phyloP scores from a whole-genome alignment of 2,113 vertebrate species.

The Erpornis zantholeuca region DNA sequence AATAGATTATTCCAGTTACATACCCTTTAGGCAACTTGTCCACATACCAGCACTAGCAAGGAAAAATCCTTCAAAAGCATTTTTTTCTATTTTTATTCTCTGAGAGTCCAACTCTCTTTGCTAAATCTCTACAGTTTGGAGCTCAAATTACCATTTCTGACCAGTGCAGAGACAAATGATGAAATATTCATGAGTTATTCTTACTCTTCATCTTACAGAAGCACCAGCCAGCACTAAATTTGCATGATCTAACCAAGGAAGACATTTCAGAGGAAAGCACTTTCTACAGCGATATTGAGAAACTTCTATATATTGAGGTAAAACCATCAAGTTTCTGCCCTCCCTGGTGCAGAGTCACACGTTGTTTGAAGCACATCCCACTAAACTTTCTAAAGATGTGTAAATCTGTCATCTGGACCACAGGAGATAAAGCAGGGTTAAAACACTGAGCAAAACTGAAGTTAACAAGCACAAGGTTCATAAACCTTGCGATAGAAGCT shows the following conservation, averaged over 20 bases:
- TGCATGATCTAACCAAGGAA: background rate
- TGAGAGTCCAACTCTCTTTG: background rate
- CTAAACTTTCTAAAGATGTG: background rate
- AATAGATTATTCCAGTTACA: background rate
- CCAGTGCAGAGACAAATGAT: slow-evolving; percentile 36
- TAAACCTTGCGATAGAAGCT: background rate
- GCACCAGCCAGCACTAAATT: slow-evolving; percentile 22
- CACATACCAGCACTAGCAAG: background rate
- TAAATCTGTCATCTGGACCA: background rate
- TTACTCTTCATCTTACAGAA: slow-evolving; percentile 1
- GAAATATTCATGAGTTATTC: slow-evolving; percentile 54
- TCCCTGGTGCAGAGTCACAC: background rate
- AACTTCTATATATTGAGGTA: background rate
- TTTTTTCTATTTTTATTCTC: background rate
- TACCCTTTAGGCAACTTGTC: background rate
- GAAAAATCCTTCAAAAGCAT: background rate
- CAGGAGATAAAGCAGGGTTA: slow-evolving; percentile 14
- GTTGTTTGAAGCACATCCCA: background rate
- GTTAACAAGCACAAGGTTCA: slow-evolving; percentile 19
- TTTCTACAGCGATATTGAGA: background rate
- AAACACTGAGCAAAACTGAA: background rate
- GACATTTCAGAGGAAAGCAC: background rate
- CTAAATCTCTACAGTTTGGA: background rate
- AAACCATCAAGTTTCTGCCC: background rate
- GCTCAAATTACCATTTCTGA: slow-evolving; percentile 51